phyloP scores from a whole-genome alignment of 30 jellyfish, hydroid and myxozoan species.

The Aurelia sp. region DNA sequence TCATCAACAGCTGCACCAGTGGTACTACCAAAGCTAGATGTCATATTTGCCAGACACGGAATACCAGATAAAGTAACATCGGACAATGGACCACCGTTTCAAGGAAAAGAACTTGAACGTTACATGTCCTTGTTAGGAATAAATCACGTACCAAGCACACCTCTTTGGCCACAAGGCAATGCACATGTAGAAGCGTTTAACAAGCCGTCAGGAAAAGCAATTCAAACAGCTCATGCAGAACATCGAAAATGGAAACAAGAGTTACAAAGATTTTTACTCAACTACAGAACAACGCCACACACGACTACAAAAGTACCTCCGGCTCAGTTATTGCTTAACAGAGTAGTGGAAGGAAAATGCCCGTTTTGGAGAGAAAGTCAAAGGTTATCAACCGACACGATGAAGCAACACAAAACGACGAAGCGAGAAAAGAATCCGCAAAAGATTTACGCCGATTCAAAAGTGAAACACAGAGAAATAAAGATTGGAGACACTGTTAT shows the following conservation, averaged over 20 bases:
- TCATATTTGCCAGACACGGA: no score
- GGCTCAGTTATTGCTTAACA: not conserved
- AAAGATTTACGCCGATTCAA: no score
- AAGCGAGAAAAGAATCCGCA: no score
- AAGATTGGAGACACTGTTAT: no score
- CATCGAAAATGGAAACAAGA: conserved; percentile 20
- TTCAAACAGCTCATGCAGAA: conserved; percentile 31
- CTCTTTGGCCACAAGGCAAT: conserved; percentile 15
- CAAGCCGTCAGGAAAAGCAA: not conserved
- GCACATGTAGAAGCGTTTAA: conserved; percentile 7
- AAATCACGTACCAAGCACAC: conserved; percentile 7
- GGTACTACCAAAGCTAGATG: no score
- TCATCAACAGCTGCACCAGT: no score
- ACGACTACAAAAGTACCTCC: not conserved
- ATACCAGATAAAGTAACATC: no score
- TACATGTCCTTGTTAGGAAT: no score
- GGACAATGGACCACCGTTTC: no score
- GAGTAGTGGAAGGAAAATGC: conserved; percentile 1
- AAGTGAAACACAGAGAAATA: no score
- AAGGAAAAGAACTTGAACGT: no score
- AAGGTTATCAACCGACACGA: not conserved
- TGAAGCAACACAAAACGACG: not conserved
- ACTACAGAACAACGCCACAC: conserved; percentile 22
- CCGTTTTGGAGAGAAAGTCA: not conserved
- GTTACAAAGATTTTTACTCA: conserved; percentile 10